Percentiles rank a stretch among this genome's conserved stretches.
phyloP scores from a whole-genome alignment of 1,140 invertebrate species.

The Cydia fagiglandana region DNA sequence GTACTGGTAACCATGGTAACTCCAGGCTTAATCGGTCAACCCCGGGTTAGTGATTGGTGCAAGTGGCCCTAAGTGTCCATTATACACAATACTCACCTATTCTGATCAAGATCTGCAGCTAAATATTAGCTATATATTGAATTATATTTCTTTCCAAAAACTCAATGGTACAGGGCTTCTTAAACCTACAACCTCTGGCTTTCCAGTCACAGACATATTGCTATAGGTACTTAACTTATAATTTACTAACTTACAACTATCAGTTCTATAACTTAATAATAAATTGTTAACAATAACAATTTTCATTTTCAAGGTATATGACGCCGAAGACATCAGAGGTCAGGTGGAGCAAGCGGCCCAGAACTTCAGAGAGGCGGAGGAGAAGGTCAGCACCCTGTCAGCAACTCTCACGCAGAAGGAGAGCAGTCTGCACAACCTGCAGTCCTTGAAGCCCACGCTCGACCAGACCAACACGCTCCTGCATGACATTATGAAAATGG shows the following conservation, averaged over 20 bases:
- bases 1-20: no score
- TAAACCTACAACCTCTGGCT: no score
- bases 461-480: conserved; percentile 59
- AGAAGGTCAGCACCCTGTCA: conserved; percentile 51
- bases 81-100: no score
- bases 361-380: conserved; percentile 60
- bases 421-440: conserved; percentile 61
- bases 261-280: not conserved
- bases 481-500: conserved; percentile 59
- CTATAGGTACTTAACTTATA: no score
- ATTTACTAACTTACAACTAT: not conserved
- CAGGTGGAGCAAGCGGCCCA: conserved; percentile 55
- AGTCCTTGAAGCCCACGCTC: conserved; percentile 61
- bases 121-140: not conserved
- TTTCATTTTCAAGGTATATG: conserved; percentile 47
- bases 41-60: no score
- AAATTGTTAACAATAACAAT: not conserved
- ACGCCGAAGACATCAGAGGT: conserved; percentile 64
- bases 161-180: no score
- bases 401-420: conserved; percentile 62
- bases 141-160: no score
- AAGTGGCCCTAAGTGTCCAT: no score
- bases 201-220: no score
- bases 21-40: no score
- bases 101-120: no score